Evolutionary conservation across 2,113 vertebrate genomes (phyloP).

Genomic region (Crotalus viridis): DNA sequence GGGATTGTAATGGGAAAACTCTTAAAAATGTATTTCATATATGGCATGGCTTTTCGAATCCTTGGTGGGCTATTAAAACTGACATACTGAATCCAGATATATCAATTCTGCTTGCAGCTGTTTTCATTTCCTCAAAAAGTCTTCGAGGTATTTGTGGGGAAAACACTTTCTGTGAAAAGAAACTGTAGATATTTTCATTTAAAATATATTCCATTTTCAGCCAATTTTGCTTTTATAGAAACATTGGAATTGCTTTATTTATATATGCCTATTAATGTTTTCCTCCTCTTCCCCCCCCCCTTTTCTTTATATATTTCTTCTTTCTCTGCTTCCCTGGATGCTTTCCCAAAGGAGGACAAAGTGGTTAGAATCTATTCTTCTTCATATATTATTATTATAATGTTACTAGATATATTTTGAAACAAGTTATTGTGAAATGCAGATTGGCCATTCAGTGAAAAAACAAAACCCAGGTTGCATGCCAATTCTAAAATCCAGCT

Average conservation of each 20-base stretch:
- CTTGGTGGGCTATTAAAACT: not conserved
- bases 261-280: conserved; percentile 63
- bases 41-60: not conserved
- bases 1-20: not conserved
- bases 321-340: conserved; percentile 93
- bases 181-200: conserved; percentile 39
- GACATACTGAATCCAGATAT: not conserved
- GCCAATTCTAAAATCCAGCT: conserved; percentile 29
- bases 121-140: conserved; percentile 40
- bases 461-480: not conserved
- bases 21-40: not conserved
- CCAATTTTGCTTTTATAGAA: conserved; percentile 42
- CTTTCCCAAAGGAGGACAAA: conserved; percentile 99
- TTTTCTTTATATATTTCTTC: conserved; percentile 70
- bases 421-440: conserved; percentile 32
- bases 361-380: conserved; percentile 95
- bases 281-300: conserved; percentile 63
- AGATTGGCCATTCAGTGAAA: conserved; percentile 33
- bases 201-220: conserved; percentile 30
- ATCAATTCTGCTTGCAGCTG: conserved; percentile 30
- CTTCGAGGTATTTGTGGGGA: conserved; percentile 26
- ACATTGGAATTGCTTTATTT: conserved; percentile 57
- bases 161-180: not conserved
- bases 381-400: conserved; percentile 68
- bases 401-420: conserved; percentile 60